These are phyloP conservation scores for Dynastes tityus DNA, from an alignment of 2,888 invertebrate species.

Conservation along the genomic window DNA sequence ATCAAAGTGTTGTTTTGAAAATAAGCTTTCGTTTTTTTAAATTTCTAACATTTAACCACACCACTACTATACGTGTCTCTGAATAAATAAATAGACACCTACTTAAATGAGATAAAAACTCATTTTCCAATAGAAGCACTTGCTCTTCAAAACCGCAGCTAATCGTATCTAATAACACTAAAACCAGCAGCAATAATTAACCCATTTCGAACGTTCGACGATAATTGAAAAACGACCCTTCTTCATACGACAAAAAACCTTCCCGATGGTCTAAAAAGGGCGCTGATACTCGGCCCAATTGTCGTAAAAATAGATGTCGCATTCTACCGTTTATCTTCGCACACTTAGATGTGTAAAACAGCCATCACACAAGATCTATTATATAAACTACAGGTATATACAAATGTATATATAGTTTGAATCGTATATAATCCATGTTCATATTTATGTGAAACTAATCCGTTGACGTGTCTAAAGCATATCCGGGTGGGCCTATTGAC, in stretches of 20 bases:
- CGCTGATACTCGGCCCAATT: too few relatives aligned
- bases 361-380: too few relatives aligned
- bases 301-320: too few relatives aligned
- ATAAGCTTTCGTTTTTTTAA: too few relatives aligned
- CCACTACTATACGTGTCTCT: neutral
- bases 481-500: conserved; percentile 64
- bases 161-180: neutral
- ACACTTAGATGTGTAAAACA: too few relatives aligned
- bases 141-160: neutral
- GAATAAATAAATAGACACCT: conserved; percentile 1
- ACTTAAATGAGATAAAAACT: neutral
- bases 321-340: too few relatives aligned
- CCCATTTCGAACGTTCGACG: neutral
- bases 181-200: neutral
- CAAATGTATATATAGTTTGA: too few relatives aligned
- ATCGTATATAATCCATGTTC: neutral
- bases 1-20: too few relatives aligned
- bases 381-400: too few relatives aligned
- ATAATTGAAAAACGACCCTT: conserved; percentile 13
- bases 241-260: too few relatives aligned
- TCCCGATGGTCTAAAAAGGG: too few relatives aligned
- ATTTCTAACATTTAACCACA: too few relatives aligned
- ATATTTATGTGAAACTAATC: conserved; percentile 56
- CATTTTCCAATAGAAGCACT: neutral
- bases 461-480: conserved; percentile 52